phyloP scores from a whole-genome alignment of 23 tunicate genomes.

The Diplosoma virens region DNA sequence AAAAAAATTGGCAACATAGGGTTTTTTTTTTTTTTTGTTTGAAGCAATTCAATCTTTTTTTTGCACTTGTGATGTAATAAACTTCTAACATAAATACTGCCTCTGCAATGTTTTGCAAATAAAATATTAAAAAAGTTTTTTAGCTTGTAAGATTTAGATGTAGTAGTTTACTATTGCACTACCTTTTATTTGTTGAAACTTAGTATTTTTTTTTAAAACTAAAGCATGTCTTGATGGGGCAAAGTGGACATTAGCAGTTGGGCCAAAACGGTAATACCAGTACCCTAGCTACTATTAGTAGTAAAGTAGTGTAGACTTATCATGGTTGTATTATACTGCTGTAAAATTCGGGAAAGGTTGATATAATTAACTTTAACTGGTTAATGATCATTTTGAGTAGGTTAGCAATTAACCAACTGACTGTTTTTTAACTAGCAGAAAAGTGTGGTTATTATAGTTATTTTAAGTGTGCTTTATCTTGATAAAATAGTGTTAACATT shows the following conservation, averaged over 20 bases:
- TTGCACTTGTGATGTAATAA: conserved; percentile 5
- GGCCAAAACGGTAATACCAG: neutral
- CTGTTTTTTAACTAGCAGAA: no score
- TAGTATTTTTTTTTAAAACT: neutral
- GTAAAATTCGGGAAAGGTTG: no score
- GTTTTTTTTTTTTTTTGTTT: conserved; percentile 1
- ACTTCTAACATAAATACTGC: neutral
- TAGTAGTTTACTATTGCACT: neutral
- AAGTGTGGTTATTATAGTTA: no score
- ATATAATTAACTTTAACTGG: no score
- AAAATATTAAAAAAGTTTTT: no score
- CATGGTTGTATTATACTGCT: no score
- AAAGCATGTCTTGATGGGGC: neutral
- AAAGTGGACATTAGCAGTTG: conserved; percentile 3
- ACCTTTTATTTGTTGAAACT: neutral
- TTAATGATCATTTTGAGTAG: no score
- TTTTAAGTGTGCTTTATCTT: no score
- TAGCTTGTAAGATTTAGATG: no score
- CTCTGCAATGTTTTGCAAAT: neutral
- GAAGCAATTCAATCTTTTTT: neutral
- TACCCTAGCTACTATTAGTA: neutral
- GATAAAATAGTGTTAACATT: no score
- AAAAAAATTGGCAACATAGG: conserved; percentile 2
- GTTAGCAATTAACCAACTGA: no score
- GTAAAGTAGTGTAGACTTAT: no score